A percentile compares a stretch with the other conserved stretches of the same genome.
These are phyloP conservation scores for Halocaridina rubra DNA, from an alignment of 2,888 invertebrate genomes.

Conservation along the genomic window DNA sequence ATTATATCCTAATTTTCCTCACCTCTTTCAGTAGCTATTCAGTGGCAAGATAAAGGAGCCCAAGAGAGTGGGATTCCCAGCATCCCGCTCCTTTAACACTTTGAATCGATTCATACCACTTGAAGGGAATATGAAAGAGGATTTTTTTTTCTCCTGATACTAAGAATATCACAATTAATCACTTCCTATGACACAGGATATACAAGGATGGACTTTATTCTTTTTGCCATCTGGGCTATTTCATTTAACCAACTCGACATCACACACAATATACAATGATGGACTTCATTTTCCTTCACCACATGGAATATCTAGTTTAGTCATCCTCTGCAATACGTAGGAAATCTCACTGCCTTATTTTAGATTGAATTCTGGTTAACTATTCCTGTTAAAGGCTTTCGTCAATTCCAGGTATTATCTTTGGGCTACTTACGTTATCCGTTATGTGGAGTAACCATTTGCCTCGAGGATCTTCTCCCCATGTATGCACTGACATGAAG, in stretches of 20 bases:
- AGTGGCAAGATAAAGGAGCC: too few species aligned
- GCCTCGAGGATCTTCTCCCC: slow-evolving; percentile 79
- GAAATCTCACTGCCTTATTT: not conserved
- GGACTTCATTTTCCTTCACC: not conserved
- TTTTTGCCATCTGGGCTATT: too few species aligned
- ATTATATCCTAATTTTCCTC: too few species aligned
- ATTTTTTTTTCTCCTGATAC: not conserved
- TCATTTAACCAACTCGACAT: too few species aligned
- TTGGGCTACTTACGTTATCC: slow-evolving; percentile 10
- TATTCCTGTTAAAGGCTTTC: not conserved
- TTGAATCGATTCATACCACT: too few species aligned
- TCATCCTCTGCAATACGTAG: not conserved
- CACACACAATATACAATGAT: not conserved
- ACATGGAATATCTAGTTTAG: not conserved
- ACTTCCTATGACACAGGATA: too few species aligned
- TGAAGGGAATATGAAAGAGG: not conserved
- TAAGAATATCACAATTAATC: too few species aligned
- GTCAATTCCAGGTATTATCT: not conserved
- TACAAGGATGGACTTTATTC: too few species aligned
- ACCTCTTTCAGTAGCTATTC: too few species aligned
- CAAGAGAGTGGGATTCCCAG: too few species aligned
- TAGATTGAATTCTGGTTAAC: not conserved
- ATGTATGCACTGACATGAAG: slow-evolving; percentile 89
- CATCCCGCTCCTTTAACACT: too few species aligned
- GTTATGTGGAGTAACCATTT: slow-evolving; percentile 52